A percentile compares a stretch with the other conserved stretches of the same genome.
These are phyloP conservation scores for Heterocephalus glaber DNA, from an alignment of 2,113 vertebrate species.

Conservation along the genomic window DNA sequence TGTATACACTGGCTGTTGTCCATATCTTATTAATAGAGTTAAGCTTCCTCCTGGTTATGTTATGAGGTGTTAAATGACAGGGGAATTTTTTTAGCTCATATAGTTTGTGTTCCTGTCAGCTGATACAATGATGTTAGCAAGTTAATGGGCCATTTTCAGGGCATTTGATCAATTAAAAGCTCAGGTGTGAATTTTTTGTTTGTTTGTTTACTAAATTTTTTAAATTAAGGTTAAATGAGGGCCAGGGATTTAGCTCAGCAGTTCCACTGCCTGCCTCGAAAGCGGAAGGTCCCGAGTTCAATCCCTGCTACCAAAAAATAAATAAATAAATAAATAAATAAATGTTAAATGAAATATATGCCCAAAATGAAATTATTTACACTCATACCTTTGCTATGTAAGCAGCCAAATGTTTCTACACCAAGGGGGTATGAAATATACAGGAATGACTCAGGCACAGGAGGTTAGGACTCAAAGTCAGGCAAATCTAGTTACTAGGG, in stretches of 20 bases:
- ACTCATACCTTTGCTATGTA: not conserved
- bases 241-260: too few relatives aligned
- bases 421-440: not conserved
- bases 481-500: not conserved
- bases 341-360: not conserved
- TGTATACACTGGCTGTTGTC: not conserved
- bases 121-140: not conserved
- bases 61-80: not conserved
- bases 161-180: not conserved
- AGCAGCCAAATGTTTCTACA: not conserved
- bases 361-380: not conserved
- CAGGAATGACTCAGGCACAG: not conserved
- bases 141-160: not conserved
- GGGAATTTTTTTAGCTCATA: not conserved
- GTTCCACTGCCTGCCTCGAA: too few relatives aligned
- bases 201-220: slow-evolving; percentile 24
- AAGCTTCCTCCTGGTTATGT: not conserved
- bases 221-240: too few relatives aligned
- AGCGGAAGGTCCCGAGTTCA: too few relatives aligned
- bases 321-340: too few relatives aligned
- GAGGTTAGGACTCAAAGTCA: not conserved
- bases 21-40: not conserved
- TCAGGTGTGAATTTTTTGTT: not conserved
- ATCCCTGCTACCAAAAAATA: too few relatives aligned
- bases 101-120: not conserved